These are phyloP conservation scores for Diabrotica undecimpunctata DNA, from an alignment of 1,140 invertebrate species.

Conservation along the genomic window DNA sequence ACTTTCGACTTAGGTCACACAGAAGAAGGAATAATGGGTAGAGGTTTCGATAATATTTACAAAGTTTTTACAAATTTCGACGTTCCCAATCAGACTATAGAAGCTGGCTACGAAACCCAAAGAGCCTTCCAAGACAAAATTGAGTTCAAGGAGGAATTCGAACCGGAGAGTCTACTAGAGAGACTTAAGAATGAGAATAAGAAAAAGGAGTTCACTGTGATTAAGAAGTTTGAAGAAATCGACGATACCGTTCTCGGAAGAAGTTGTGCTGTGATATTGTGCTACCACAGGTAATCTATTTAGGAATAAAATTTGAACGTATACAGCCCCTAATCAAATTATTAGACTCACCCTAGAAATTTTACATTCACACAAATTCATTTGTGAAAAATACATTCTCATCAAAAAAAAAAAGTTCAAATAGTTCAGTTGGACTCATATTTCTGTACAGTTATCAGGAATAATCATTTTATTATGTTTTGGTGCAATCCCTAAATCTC, in stretches of 20 bases:
- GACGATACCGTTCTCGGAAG: constrained; percentile 59
- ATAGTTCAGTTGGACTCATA: too few relatives aligned
- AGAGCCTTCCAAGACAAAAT: constrained; percentile 26
- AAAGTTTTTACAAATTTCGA: constrained; percentile 64
- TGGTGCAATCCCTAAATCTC: too few relatives aligned
- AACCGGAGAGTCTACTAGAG: constrained; percentile 49
- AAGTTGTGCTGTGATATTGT: constrained; percentile 64
- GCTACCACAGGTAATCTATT: constrained; percentile 58
- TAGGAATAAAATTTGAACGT: too few relatives aligned
- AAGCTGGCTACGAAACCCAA: constrained; percentile 46
- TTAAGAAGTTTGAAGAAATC: constrained; percentile 45
- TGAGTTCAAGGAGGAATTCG: constrained; percentile 35
- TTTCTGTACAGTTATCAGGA: too few relatives aligned
- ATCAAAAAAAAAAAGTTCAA: too few relatives aligned
- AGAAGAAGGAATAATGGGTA: constrained; percentile 86
- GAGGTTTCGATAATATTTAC: constrained; percentile 87
- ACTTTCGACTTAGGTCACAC: constrained; percentile 93
- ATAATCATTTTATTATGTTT: too few relatives aligned
- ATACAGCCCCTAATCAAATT: too few relatives aligned
- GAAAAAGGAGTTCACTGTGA: constrained; percentile 50
- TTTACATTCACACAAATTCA: too few relatives aligned
- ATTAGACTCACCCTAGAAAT: too few relatives aligned
- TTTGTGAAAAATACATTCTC: too few relatives aligned
- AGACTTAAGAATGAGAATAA: constrained; percentile 53
- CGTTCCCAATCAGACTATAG: constrained; percentile 50